phyloP scores from a whole-genome alignment of 2,888 invertebrate genomes.

The Stenodema calcarata region DNA sequence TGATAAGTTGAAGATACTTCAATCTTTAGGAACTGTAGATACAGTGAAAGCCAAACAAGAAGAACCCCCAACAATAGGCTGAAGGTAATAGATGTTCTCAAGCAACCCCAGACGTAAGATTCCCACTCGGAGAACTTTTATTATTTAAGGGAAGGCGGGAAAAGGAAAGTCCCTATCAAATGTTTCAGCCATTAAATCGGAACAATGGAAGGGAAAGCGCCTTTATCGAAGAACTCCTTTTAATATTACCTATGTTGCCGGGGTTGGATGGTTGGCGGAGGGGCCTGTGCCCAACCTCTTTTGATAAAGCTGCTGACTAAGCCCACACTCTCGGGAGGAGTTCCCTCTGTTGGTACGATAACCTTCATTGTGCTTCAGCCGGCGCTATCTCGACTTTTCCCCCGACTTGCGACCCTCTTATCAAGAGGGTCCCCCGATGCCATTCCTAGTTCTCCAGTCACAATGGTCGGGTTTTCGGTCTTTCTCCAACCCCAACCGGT shows the following conservation, averaged over 20 bases:
- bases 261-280: neutral
- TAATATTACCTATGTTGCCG: neutral
- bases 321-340: neutral
- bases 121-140: neutral
- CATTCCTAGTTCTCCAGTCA: neutral
- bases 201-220: conserved; percentile 1
- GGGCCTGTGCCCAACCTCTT: neutral
- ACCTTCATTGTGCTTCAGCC: neutral
- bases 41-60: neutral
- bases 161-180: conserved; percentile 3
- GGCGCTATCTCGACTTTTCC: neutral
- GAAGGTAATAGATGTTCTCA: neutral
- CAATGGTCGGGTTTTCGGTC: neutral
- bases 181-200: conserved; percentile 7
- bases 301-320: neutral
- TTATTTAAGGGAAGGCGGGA: neutral
- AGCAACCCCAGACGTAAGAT: neutral
- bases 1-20: too few relatives aligned
- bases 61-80: neutral
- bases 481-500: too few relatives aligned
- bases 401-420: neutral
- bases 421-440: neutral
- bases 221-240: conserved; percentile 8
- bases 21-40: too few relatives aligned
- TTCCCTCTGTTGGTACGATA: neutral